Evolutionary conservation across 2,113 vertebrate genomes (phyloP).

Genomic region (Atrichornis clamosus): DNA sequence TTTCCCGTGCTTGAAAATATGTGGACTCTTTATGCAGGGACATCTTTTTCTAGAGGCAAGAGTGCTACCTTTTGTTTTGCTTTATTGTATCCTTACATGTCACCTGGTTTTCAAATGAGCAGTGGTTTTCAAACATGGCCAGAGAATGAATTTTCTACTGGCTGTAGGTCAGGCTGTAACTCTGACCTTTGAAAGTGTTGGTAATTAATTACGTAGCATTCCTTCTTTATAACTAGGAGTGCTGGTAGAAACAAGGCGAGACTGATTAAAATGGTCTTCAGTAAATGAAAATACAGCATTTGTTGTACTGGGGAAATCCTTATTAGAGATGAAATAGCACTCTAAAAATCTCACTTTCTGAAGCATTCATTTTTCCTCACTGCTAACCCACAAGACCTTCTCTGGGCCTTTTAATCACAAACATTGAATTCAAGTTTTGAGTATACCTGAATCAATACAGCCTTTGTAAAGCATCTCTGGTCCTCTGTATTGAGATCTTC

Average conservation of each 20-base stretch:
- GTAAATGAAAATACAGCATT: not conserved
- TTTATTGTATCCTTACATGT: not conserved
- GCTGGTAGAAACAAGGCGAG: not conserved
- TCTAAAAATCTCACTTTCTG: not conserved
- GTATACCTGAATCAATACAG: not conserved
- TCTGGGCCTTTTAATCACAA: not conserved
- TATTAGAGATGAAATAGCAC: not conserved
- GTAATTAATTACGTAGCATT: slow-evolving; percentile 5
- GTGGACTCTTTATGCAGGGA: not conserved
- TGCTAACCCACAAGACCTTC: not conserved
- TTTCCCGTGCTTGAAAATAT: not conserved
- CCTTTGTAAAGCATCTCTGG: not conserved
- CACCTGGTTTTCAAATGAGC: not conserved
- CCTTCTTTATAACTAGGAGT: not conserved
- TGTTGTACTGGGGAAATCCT: not conserved
- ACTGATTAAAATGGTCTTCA: not conserved
- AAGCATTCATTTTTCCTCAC: not conserved
- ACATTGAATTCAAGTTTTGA: not conserved
- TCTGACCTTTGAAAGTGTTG: slow-evolving; percentile 21
- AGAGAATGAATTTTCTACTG: not conserved
- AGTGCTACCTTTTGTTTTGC: not conserved
- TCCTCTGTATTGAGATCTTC: not conserved
- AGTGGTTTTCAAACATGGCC: not conserved
- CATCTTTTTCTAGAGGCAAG: not conserved
- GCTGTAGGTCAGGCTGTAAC: slow-evolving; percentile 6